These are phyloP conservation scores for Ceyx margarethae DNA, from an alignment of 2,113 vertebrate genomes.

Conservation along the genomic window DNA sequence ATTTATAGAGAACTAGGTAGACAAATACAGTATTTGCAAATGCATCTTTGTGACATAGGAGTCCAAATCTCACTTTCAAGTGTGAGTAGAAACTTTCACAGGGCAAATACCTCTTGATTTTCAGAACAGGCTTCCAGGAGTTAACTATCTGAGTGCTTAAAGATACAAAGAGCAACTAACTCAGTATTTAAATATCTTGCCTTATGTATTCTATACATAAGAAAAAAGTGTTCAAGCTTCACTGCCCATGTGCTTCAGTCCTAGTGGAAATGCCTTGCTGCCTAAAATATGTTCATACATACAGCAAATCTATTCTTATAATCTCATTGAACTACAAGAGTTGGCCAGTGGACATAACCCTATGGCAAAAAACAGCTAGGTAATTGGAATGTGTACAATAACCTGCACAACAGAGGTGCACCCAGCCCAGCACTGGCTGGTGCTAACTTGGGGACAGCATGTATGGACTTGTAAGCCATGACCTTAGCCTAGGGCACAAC, in stretches of 20 bases:
- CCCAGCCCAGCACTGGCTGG: not conserved
- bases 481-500: not conserved
- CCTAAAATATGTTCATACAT: not conserved
- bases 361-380: not conserved
- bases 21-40: not conserved
- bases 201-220: not conserved
- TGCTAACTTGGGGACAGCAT: not conserved
- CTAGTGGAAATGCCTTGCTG: not conserved
- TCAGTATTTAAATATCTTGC: not conserved
- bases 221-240: not conserved
- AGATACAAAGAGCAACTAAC: not conserved
- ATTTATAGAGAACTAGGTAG: conserved; percentile 21
- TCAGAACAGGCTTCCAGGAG: not conserved
- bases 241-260: not conserved
- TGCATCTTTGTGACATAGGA: not conserved
- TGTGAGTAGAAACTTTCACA: not conserved
- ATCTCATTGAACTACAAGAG: not conserved
- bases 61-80: not conserved
- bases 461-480: not conserved
- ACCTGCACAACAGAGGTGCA: not conserved
- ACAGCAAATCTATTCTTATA: not conserved
- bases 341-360: not conserved
- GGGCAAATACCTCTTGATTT: not conserved
- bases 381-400: accelerated
- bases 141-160: not conserved